These are phyloP conservation scores for Pandemis heparana DNA, from an alignment of 2,888 invertebrate genomes.

Conservation along the genomic window DNA sequence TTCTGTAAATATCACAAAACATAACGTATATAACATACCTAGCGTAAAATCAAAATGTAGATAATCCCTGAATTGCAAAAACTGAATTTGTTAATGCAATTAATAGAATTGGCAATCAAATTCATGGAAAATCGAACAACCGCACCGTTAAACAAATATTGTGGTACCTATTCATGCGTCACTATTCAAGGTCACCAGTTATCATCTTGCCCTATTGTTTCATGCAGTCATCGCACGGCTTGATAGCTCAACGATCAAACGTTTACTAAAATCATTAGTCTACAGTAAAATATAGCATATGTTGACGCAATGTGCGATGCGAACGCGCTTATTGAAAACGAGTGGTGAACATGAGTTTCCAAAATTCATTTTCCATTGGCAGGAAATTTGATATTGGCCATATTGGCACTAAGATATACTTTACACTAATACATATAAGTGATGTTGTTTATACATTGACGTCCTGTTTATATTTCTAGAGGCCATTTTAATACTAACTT, in stretches of 20 bases:
- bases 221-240: constrained; percentile 34
- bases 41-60: neutral
- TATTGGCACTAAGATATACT: neutral
- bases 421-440: neutral
- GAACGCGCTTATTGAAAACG: neutral
- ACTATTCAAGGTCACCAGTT: constrained; percentile 55
- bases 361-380: neutral
- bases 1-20: neutral
- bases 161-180: constrained; percentile 15
- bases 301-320: neutral
- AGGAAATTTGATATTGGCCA: neutral
- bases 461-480: constrained; percentile 3
- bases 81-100: neutral
- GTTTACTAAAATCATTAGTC: neutral
- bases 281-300: neutral
- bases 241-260: neutral
- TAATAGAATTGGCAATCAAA: constrained; percentile 2
- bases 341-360: neutral
- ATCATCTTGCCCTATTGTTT: constrained; percentile 59
- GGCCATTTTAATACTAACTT: neutral
- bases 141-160: neutral
- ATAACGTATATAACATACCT: too few species aligned
- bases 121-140: neutral
- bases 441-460: constrained; percentile 3
- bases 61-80: neutral